A percentile compares a stretch with the other conserved stretches of the same genome.
Evolutionary conservation across 1,140 invertebrate species (phyloP).

Genomic region (Ostrea denselamellosa): DNA sequence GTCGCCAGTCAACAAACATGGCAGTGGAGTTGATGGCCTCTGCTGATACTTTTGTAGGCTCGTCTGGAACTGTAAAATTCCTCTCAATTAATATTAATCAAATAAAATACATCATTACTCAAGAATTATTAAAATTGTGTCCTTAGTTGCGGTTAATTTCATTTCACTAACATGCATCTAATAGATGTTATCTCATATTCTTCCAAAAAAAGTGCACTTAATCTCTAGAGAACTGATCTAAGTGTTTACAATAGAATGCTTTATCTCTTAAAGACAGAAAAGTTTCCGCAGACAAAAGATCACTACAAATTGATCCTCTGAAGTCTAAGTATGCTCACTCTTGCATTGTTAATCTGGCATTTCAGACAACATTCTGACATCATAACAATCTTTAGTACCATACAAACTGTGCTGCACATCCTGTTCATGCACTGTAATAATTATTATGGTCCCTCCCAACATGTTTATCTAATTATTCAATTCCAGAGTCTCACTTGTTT

Average conservation of each 20-base stretch:
- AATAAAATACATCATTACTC: conserved; percentile 17
- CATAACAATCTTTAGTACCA: background rate
- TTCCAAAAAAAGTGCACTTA: background rate
- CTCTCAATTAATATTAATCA: background rate
- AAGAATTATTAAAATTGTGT: background rate
- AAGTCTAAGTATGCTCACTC: background rate
- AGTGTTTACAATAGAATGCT: background rate
- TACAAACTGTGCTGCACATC: background rate
- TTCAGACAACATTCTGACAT: background rate
- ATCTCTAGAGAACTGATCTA: conserved; percentile 2
- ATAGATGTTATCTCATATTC: conserved; percentile 13
- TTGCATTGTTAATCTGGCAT: background rate
- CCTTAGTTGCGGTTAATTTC: background rate
- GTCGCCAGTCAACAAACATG: conserved; percentile 94
- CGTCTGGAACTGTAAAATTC: conserved; percentile 90
- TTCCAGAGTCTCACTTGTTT: background rate
- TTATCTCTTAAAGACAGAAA: background rate
- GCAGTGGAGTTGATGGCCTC: conserved; percentile 94
- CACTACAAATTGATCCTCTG: conserved; percentile 13
- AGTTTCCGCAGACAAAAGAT: background rate
- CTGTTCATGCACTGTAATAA: background rate
- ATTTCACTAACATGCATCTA: conserved; percentile 5
- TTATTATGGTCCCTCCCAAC: background rate
- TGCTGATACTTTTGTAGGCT: conserved; percentile 93
- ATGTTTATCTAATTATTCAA: background rate